Evolutionary conservation across 2,888 invertebrate genomes (phyloP).

Genomic region (Ephialtes manifestator): DNA sequence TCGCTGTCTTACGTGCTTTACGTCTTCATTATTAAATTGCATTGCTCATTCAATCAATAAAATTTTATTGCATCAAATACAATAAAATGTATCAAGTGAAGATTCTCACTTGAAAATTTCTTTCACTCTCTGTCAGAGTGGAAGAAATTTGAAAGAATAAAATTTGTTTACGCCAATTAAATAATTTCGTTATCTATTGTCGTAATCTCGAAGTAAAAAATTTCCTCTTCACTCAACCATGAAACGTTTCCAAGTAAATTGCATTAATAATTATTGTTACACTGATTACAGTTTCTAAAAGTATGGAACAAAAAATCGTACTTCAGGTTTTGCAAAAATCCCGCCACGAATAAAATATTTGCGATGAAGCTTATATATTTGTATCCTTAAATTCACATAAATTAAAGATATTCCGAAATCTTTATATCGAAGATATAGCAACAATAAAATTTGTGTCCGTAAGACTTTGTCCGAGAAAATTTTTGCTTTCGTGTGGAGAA

Average conservation of each 20-base stretch:
- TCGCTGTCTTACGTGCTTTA: not conserved
- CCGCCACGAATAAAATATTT: not conserved
- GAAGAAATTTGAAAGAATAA: not conserved
- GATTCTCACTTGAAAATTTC: not conserved
- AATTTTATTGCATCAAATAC: not conserved
- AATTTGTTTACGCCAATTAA: not conserved
- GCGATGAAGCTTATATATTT: not conserved
- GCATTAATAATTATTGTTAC: no score
- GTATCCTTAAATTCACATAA: not conserved
- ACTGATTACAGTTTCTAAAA: no score
- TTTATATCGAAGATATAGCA: not conserved
- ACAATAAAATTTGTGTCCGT: not conserved
- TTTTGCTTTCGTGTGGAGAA: not conserved
- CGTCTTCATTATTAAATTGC: not conserved
- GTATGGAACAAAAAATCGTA: no score
- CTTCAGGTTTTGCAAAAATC: not conserved
- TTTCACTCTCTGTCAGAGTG: not conserved
- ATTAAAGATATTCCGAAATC: not conserved
- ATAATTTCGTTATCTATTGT: not conserved
- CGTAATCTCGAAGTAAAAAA: no score
- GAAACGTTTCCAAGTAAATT: no score
- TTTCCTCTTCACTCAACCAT: no score
- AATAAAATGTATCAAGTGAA: not conserved
- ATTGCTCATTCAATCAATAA: not conserved
- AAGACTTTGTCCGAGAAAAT: not conserved